These are phyloP conservation scores for Campoletis raptor DNA, from an alignment of 2,888 invertebrate genomes.

Conservation along the genomic window DNA sequence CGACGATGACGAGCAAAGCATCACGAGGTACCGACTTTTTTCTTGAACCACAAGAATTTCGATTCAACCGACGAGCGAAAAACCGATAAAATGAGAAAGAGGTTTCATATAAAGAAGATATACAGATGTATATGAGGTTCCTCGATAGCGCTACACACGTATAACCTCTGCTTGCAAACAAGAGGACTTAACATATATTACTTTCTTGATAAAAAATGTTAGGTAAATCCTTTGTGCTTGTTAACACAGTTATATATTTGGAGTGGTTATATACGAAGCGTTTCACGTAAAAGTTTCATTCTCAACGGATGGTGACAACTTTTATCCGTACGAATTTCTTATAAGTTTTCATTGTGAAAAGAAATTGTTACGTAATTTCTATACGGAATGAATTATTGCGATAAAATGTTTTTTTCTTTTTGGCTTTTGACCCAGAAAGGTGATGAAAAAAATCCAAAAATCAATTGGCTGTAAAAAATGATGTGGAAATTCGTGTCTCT, in stretches of 20 bases:
- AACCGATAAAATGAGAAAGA: constrained; percentile 23
- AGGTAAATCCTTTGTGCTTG: constrained; percentile 5
- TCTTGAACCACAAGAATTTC: constrained; percentile 34
- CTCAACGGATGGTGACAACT: background rate
- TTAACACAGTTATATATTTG: background rate
- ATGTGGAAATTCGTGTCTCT: background rate
- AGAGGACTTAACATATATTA: background rate
- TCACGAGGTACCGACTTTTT: constrained; percentile 20
- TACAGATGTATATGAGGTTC: background rate
- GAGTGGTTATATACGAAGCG: background rate
- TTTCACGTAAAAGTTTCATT: background rate
- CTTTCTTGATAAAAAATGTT: background rate
- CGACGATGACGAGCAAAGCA: constrained; percentile 8
- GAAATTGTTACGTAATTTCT: background rate
- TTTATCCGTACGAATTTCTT: background rate
- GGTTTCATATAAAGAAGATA: constrained; percentile 11
- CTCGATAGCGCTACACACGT: background rate
- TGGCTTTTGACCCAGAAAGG: background rate
- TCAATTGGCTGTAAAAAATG: background rate
- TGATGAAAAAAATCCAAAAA: background rate
- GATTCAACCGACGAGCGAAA: constrained; percentile 26
- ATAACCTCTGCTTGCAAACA: background rate
- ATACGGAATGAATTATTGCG: too few relatives aligned
- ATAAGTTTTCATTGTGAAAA: background rate
- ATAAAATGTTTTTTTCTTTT: background rate